Conservation (phyloP, 2,113 vertebrate genomes). For the Microcebus tavaratra region DNA sequence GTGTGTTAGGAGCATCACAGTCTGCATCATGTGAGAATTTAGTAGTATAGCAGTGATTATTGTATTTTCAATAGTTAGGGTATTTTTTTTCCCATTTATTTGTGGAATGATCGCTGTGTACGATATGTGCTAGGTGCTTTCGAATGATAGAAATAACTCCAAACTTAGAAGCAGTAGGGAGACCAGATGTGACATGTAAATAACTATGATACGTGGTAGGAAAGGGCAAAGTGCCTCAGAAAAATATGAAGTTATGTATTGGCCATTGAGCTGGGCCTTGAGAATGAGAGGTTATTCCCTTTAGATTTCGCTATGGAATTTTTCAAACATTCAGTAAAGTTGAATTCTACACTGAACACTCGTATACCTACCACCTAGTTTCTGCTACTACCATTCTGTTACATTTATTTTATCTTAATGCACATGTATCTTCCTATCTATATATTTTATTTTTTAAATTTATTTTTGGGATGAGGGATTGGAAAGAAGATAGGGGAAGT, state of each 20-base stretch:
- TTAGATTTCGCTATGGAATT: neutral
- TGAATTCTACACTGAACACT: neutral
- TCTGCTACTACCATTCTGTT: neutral
- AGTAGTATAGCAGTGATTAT: neutral
- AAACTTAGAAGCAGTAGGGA: neutral
- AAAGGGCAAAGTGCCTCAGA: neutral
- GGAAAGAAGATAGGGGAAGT: neutral
- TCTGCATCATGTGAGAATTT: neutral
- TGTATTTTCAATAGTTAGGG: neutral
- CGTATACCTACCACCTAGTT: neutral
- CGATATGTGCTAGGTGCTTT: neutral
- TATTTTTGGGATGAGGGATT: neutral
- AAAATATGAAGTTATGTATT: neutral
- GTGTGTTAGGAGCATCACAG: neutral
- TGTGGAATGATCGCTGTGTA: neutral
- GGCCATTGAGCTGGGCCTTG: neutral
- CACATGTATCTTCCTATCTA: neutral
- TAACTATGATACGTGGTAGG: neutral
- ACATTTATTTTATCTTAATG: neutral
- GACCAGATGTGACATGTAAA: neutral
- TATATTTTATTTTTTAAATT: neutral
- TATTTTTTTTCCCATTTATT: neutral
- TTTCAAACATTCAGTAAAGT: neutral
- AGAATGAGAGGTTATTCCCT: neutral
- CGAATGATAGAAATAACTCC: neutral